Base-by-base conservation (phyloP, 2,113 vertebrate species). In the Amphiprion ocellaris region DNA sequence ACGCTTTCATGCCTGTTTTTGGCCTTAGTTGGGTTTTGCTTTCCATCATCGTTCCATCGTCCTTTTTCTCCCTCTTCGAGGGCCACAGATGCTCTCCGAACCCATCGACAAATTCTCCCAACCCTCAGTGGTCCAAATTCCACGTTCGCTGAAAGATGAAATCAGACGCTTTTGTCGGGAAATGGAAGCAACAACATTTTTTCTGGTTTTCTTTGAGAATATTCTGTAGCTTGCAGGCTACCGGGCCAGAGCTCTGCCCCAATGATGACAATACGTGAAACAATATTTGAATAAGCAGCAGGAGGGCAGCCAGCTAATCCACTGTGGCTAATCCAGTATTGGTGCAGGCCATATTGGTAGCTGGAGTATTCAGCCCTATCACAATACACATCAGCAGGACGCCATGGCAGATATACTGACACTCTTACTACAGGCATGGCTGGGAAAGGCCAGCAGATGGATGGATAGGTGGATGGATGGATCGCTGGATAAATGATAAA, bases 211-310 rank as follows among this genome's bases (percentile, higher is more conserved):
- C 80, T 88, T 88, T 91, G 56, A 86, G 81, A 89, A 90, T 90
- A 83, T 90, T 90, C 69, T 81, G 81, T 78, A 62, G 88, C 81
- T 87, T 47, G 56, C 39, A 28, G 75, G 67, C 70, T 73, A 76
- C 47, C 14, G 82, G 89, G 82, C 88, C 84, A 71, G 14, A 80
- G 86, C 85, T 88, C 81, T 85, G 77, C 82, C 79, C 89, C 87
- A 33, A 86, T 90, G 92, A 93, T 94, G 93, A 94, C 93, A 93
- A 94, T 92, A 92, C 91, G 93, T 91, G 92, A 92, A 93, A 93
- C 93, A 94, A 94, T 94, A 93, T 94, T 94, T 94, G 93, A 94
- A 93, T 94, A 93, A 93, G 92, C 93, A 92, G 92, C 93, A 92
- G 93, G 93, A 94, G 92, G 91, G 89, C 88, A 87, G 88, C 81